These are phyloP conservation scores for Hipparchia semele DNA, from an alignment of 2,888 invertebrate genomes.

Conservation along the genomic window DNA sequence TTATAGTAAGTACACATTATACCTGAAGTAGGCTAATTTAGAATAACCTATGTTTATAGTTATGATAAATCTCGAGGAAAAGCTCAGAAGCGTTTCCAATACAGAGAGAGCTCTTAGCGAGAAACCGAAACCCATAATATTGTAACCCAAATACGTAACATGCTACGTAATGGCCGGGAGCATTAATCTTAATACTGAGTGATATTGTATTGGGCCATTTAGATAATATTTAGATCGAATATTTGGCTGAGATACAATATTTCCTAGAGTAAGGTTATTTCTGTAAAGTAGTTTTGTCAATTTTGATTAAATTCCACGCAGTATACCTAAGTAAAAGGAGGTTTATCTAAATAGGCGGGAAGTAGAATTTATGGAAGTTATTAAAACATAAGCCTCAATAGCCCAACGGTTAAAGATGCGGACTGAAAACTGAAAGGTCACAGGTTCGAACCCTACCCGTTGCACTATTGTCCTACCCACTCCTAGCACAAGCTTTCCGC, in stretches of 20 bases:
- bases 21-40: not conserved
- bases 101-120: conserved; percentile 1
- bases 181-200: conserved; percentile 10
- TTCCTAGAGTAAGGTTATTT: not conserved
- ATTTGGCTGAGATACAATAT: conserved; percentile 3
- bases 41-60: not conserved
- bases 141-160: not conserved
- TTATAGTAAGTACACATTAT: too few species aligned
- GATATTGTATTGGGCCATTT: conserved; percentile 8
- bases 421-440: too few species aligned
- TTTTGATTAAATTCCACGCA: too few species aligned
- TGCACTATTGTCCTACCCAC: too few species aligned
- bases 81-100: not conserved
- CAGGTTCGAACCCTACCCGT: too few species aligned
- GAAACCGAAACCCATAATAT: not conserved
- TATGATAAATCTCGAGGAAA: not conserved
- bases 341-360: too few species aligned
- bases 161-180: conserved; percentile 1
- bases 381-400: too few species aligned
- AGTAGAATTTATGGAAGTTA: too few species aligned
- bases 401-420: too few species aligned
- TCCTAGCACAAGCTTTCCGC: too few species aligned
- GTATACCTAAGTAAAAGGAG: too few species aligned
- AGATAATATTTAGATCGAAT: not conserved
- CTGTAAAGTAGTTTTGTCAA: not conserved